Base-by-base conservation (phyloP, 1,140 invertebrate genomes). In the Hylaeus volcanicus region DNA sequence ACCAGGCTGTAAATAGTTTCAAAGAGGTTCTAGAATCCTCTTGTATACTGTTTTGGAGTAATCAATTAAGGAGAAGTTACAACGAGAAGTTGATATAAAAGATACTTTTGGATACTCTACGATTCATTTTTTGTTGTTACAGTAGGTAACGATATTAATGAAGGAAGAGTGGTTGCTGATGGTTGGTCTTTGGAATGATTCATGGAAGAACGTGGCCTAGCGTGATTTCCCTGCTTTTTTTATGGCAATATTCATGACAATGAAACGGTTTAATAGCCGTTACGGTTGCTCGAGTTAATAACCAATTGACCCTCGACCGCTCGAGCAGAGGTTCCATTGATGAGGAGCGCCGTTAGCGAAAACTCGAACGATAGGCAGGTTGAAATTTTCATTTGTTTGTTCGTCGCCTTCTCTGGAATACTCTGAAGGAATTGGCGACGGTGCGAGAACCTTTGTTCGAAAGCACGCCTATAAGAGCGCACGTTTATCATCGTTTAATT, bases 241-340 rank as follows among this genome's bases (percentile, higher is more conserved):
- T 53, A 51, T 48, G 63, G 65, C 43, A 79, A 86, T 80, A 84
- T 81, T 70, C 72, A 81, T 84, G 87, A 81, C 82, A 81, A 77
- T 89, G 88, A 88, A 89, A 88, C 74, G 74, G 61, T 87, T 88
- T 81, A 86, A 87, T 79, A 79, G 77, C 63, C 76, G 86, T 79
- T 88, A 89, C 81, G 85, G 82, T 74, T 78, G 80, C 71, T 74
- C 80, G 89, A 90, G 90, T 91, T 93, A 93, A 93, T 92, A 90
- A 93, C 90, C 89, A 92, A 93, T 93, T 93, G 92, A 92, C 92
- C 91, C 91, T 91, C 86, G 89, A 82, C 88, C 86, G 74, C 79
- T 63, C 79, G 84, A 86, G 81, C 89, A 89, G 90, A 89, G 86
- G 88, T 90, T 89, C 81, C 87, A 91, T 89, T 92, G 89, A 90